Evolutionary conservation across 2,888 invertebrate genomes (phyloP), one percentile per base, ranked within the genome.

Genomic region (Conchocele bisecta): DNA sequence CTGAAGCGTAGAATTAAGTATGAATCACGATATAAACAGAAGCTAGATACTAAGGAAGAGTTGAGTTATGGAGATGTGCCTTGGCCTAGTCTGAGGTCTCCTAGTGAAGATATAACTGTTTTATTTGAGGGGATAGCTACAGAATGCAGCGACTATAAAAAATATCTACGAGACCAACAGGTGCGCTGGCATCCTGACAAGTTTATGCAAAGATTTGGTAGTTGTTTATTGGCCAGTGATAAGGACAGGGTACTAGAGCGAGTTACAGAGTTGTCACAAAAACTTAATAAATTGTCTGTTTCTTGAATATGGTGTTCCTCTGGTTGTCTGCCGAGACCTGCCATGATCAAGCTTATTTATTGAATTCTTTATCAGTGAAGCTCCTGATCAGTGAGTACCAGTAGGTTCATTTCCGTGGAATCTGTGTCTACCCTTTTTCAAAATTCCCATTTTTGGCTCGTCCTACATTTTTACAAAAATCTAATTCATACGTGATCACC

Each of bases 151-250:
- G 61, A 53, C 6, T 85, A 82, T 46, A 81, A 67, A 71, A 87
- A 86, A 53, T 86, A 83, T 66, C 57, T 88, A 6, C 64, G 85
- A n/a, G 79, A 83, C 26, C 87, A 89, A 67, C 84, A 83, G 64
- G 79, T 88, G n/a, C 67, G 86, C 3, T 89, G 89, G 89, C 89
- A 89, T 77, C 89, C 89, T 0, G 89, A 89, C 64, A 86, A 88
- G 65, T 89, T 89, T 67, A 42, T 81, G 41, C 89, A 89, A 64
- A 86, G 87, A 50, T 86, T 86, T 75, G 86, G 85, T 2, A 61
- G 73, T 20, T 57, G 70, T 39, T 61, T 89, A 13, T 58, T 67
- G 13, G 78, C 67, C 2, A 53, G 58, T 7, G 86, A 89, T 28
- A 81, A 59, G 50, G 77, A 82, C 1, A 82, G 67, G 33, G 81